A percentile compares a stretch with the other conserved stretches of the same genome.
Conservation (phyloP, 2,113 vertebrate species). For the Sula dactylatra region DNA sequence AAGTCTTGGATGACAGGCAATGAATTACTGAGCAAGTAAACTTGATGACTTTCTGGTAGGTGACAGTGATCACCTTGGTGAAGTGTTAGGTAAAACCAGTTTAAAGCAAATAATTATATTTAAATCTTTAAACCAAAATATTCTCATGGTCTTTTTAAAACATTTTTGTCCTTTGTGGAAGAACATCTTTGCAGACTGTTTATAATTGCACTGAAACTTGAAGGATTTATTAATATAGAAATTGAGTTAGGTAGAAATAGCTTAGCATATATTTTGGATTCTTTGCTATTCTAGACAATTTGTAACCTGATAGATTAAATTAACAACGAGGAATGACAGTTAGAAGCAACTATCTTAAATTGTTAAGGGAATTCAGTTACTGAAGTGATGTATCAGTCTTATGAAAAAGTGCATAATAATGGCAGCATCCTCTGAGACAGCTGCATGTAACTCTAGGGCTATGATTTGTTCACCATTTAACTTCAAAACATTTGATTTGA, state of each 20-base stretch:
- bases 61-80: background rate
- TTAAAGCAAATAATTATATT: background rate
- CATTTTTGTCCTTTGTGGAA: background rate
- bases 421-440: background rate
- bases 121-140: background rate
- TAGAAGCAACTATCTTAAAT: background rate
- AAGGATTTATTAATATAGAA: conserved; percentile 4
- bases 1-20: background rate
- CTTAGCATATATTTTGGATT: background rate
- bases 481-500: background rate
- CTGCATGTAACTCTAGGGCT: background rate
- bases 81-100: background rate
- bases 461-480: background rate
- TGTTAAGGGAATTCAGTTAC: background rate
- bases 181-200: background rate
- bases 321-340: background rate
- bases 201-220: background rate
- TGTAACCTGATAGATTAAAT: conserved; percentile 22
- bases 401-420: background rate
- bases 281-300: conserved; percentile 20
- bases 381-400: background rate
- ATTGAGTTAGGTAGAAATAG: background rate
- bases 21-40: background rate
- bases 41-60: background rate
- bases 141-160: background rate